These are phyloP conservation scores for Eudemis profundana DNA, from an alignment of 2,888 invertebrate genomes.

Conservation along the genomic window DNA sequence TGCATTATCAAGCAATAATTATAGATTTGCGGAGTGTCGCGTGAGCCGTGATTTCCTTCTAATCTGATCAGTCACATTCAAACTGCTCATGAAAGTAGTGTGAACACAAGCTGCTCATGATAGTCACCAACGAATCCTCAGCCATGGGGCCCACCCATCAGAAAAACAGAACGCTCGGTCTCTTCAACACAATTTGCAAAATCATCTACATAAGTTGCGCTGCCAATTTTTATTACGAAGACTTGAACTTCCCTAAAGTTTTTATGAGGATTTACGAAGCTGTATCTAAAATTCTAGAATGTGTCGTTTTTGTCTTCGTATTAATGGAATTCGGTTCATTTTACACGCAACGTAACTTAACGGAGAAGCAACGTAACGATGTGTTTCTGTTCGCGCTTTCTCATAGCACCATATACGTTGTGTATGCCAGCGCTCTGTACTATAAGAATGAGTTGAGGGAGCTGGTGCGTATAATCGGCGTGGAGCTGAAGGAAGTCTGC, in stretches of 20 bases:
- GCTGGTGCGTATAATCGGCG: conserved; percentile 19
- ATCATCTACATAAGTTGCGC: not conserved
- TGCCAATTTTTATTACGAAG: conserved; percentile 27
- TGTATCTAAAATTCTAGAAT: conserved; percentile 4
- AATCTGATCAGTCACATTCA: not conserved
- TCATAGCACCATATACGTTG: conserved; percentile 13
- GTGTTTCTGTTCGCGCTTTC: conserved; percentile 6
- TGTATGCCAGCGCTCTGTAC: conserved; percentile 5
- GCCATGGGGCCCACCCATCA: not conserved
- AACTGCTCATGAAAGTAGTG: not conserved
- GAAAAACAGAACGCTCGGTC: not conserved
- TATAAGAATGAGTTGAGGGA: conserved; percentile 13
- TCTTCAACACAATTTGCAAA: not conserved
- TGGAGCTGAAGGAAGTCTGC: conserved; percentile 28
- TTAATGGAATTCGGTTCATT: conserved; percentile 11
- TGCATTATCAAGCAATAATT: not conserved
- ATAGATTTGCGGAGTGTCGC: not conserved
- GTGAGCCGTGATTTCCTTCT: not conserved
- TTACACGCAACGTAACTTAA: conserved; percentile 33
- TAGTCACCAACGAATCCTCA: not conserved
- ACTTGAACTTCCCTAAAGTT: not conserved
- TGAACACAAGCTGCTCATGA: too few species aligned
- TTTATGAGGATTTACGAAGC: conserved; percentile 12
- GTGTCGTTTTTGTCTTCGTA: conserved; percentile 10
- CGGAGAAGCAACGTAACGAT: conserved; percentile 33